Base-by-base conservation (phyloP, 2,113 vertebrate species). In the Rana temporaria region DNA sequence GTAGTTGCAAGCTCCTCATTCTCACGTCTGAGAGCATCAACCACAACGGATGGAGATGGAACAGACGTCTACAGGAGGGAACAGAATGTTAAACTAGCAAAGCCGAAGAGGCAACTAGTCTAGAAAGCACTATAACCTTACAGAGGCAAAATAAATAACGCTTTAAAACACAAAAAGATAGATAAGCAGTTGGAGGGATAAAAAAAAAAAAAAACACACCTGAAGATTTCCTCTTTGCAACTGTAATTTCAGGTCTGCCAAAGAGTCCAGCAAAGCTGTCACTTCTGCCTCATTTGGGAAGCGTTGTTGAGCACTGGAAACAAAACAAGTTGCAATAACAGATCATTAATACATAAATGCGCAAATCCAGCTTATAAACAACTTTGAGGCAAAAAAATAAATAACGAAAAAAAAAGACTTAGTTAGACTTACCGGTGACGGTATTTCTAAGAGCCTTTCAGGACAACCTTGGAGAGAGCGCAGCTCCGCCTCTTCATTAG, bases 21-120 rank as follows among this genome's bases (percentile, higher is more conserved):
- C 86, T 96, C 94, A 81, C 85, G 92, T 76, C 93, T 57, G 73
- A 96, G 55, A 1, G 78, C 87, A 5, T 94, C 93, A 81, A 93
- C 63, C 18, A 94, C 81, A 66, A 68, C 83, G 14, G 88, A 68
- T 12, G 89, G 88, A 0, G 87, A 78, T 18, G 87, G 84, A 2
- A 63, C 55, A 0, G 74, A 20, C 60, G 56, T 78, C 86, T 88
- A 53, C 12, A 79, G 19, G 65, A 77, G 53, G 52, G 48, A 38
- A 30, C n/a, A 6, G 18, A 53, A 16, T 4, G 17, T n/a, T 24
- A 18, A 14, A 15, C 15, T 15, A 6, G 15, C 32, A 34, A 66
- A 12, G 6, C 30, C 38, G 16, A 48, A 48, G 42, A 20, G 19
- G 59, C 18, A 19, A 20, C 59, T 60, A 30, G 26, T 1, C 59